Base-by-base conservation (phyloP, 2,888 invertebrate genomes). In the Aspidiotus destructor region DNA sequence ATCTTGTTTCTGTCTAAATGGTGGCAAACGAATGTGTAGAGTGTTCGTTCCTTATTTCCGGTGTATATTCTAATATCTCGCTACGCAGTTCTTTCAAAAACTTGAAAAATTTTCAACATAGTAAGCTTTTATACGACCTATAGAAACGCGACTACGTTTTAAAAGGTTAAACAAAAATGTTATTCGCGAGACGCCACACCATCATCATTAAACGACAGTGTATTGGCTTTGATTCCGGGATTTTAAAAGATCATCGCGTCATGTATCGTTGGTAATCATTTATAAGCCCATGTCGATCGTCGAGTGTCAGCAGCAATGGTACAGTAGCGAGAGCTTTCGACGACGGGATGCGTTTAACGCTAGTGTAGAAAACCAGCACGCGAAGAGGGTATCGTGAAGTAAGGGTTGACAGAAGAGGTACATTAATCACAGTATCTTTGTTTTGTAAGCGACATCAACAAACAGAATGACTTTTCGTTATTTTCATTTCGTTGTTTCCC, bases 381-480 rank as follows among this genome's bases (percentile, higher is more conserved):
- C 16, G 41, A 9, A 13, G 62, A 41, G 10, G 48, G 40, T 15
- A 48, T 10, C 15, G 48, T 41, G 44, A 9, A 54, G 63, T 58
- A 65, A 65, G 65, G 65, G 65, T 65, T 65, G 65, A 65, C 65
- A 65, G 65, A 65, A 57, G 57, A 65, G 65, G 65, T 65, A 65
- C 65, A 65, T 65, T 65, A 65, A 65, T 65, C 65, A 65, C 65
- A 65, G 65, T 65, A 65, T 65, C 65, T 65, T 65, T 65, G 65
- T 65, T 65, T 65, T 65, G 65, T 65, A 65, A 65, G 57, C 65
- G 65, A 65, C 65, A 65, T 65, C 65, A 65, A 65, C 65, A 65
- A 65, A 65, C 65, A 65, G 58, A 65, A 65, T 65, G 65, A 65
- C 65, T 65, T 65, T 65, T 58, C 65, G 65, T 65, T 65, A 65